phyloP scores from a whole-genome alignment of 2,888 invertebrate genomes.

The Pristionchus entomophagus region DNA sequence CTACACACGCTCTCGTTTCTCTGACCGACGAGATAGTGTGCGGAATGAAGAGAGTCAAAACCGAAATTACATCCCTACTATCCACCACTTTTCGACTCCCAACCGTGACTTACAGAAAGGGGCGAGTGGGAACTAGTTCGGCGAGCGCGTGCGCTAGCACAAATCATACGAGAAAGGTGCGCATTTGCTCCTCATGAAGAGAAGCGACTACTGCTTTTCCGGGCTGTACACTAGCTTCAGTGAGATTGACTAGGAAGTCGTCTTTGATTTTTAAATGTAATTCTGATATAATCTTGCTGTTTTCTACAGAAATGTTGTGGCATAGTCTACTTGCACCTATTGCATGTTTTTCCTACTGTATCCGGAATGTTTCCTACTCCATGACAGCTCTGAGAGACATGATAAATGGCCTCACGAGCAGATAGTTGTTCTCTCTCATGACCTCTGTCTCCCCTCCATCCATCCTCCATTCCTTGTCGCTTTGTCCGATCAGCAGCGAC shows the following conservation, averaged over 20 bases:
- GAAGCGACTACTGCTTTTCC: not conserved
- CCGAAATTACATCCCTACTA: too few relatives aligned
- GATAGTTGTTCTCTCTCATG: constrained; percentile 22
- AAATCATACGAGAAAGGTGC: constrained; percentile 19
- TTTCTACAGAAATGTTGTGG: not conserved
- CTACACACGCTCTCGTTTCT: too few relatives aligned
- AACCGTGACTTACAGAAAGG: constrained; percentile 34
- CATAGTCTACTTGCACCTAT: too few relatives aligned
- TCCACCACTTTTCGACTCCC: constrained; percentile 9
- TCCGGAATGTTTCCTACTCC: not conserved
- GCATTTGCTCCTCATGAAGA: not conserved
- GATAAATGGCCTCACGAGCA: constrained; percentile 27
- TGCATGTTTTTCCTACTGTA: constrained; percentile 8
- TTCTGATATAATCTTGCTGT: not conserved
- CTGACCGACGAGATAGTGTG: too few relatives aligned
- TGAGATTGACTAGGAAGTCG: too few relatives aligned
- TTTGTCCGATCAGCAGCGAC: constrained; percentile 21
- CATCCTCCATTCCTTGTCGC: constrained; percentile 10
- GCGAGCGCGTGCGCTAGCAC: not conserved
- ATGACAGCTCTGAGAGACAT: constrained; percentile 23
- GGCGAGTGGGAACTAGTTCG: constrained; percentile 20
- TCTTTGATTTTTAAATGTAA: too few relatives aligned
- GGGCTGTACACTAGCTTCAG: too few relatives aligned
- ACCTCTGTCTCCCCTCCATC: constrained; percentile 25
- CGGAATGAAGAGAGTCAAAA: too few relatives aligned